These are phyloP conservation scores for Pampus argenteus DNA, from an alignment of 2,797 vertebrate species.

Conservation along the genomic window DNA sequence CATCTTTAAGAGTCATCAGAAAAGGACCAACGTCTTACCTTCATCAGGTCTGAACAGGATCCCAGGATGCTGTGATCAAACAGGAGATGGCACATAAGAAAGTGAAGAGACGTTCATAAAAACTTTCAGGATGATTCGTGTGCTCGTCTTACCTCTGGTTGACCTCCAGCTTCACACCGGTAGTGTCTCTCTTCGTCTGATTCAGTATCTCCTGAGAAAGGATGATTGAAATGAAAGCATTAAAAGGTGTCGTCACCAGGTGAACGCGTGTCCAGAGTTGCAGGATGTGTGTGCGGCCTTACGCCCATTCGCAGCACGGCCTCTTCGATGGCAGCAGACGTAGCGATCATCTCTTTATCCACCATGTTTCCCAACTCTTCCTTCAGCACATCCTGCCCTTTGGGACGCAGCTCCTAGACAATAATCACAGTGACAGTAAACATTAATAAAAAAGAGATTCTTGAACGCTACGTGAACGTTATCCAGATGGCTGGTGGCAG, in stretches of 20 bases:
- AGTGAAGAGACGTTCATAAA: background rate
- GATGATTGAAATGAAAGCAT: background rate
- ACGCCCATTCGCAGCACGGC: slow-evolving; percentile 94
- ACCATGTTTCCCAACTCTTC: slow-evolving; percentile 94
- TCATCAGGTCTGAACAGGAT: slow-evolving; percentile 96
- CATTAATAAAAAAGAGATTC: too few relatives aligned
- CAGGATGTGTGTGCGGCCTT: slow-evolving; percentile 43
- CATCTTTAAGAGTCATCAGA: background rate
- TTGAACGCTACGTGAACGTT: too few relatives aligned
- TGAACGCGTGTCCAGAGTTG: background rate
- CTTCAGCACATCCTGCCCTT: slow-evolving; percentile 88
- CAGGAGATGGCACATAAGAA: slow-evolving; percentile 8
- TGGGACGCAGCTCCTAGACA: slow-evolving; percentile 88
- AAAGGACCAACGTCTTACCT: slow-evolving; percentile 59
- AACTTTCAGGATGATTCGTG: accelerated
- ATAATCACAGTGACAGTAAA: background rate
- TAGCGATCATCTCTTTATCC: slow-evolving; percentile 95
- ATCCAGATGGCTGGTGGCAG: too few relatives aligned
- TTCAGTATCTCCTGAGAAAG: slow-evolving; percentile 92
- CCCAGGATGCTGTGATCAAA: slow-evolving; percentile 89
- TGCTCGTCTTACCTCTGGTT: slow-evolving; percentile 89
- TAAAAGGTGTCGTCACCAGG: background rate
- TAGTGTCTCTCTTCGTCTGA: slow-evolving; percentile 90
- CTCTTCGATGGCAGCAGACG: slow-evolving; percentile 89
- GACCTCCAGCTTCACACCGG: slow-evolving; percentile 93